Percentiles rank a stretch among this genome's conserved stretches.
phyloP scores from a whole-genome alignment of 2,113 vertebrate genomes.

The Ciconia stormi region DNA sequence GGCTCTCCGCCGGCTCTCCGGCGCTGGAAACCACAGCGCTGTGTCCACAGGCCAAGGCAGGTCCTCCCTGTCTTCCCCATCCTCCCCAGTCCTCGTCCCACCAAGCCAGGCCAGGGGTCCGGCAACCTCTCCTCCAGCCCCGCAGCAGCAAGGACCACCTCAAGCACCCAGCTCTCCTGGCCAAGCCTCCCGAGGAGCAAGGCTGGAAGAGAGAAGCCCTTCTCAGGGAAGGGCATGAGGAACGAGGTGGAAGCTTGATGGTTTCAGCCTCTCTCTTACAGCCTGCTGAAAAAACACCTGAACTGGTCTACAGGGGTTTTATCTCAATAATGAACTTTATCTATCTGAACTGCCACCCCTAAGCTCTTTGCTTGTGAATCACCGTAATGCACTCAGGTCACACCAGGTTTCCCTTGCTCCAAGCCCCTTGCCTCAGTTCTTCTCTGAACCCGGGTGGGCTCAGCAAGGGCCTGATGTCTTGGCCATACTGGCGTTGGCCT shows the following conservation, averaged over 20 bases:
- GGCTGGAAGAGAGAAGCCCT: neutral
- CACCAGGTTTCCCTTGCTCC: neutral
- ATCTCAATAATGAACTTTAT: neutral
- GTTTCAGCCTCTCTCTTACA: neutral
- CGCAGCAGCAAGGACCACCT: neutral
- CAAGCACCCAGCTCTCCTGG: neutral
- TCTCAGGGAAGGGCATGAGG: neutral
- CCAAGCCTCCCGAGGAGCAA: neutral
- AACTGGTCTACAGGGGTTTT: neutral
- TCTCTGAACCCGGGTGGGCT: neutral
- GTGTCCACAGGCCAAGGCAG: neutral
- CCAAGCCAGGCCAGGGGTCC: neutral
- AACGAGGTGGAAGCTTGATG: neutral
- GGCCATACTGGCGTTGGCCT: neutral
- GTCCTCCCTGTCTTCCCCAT: neutral
- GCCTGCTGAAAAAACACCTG: neutral
- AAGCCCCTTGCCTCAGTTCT: neutral
- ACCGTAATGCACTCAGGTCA: accelerated
- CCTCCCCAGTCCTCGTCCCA: neutral
- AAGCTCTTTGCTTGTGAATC: neutral
- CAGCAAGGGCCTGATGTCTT: neutral
- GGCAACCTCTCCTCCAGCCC: neutral
- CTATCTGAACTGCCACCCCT: neutral
- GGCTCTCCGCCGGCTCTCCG: no score
- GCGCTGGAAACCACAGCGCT: neutral